Conservation (phyloP, 2,797 vertebrate species). For the Hypotaenidia philippensis region DNA sequence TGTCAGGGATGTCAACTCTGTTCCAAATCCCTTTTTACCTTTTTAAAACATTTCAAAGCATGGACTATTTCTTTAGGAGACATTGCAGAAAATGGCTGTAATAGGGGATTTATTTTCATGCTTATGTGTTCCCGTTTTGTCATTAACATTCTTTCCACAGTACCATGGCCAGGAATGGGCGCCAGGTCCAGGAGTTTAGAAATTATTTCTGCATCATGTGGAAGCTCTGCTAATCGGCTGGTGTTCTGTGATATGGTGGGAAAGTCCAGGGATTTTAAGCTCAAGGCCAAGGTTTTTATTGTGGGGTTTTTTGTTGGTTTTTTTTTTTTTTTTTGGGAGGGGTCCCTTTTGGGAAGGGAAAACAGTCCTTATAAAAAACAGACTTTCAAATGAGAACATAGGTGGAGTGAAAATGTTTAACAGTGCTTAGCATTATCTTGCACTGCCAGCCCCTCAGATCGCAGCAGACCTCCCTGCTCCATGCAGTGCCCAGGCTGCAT, state of each 20-base stretch:
- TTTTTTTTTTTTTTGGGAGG: too few relatives aligned
- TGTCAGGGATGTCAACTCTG: neutral
- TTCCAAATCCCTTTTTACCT: neutral
- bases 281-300: neutral
- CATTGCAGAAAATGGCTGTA: neutral
- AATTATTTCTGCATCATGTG: conserved; percentile 17
- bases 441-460: rapidly evolving
- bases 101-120: conserved; percentile 29
- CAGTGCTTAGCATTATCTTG: neutral
- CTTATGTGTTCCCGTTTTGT: conserved; percentile 28
- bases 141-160: conserved; percentile 41
- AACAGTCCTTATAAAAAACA: neutral
- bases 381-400: neutral
- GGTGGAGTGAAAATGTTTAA: neutral
- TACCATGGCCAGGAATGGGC: neutral
- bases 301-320: rapidly evolving
- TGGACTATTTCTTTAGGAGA: neutral
- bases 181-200: conserved; percentile 26
- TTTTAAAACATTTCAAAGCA: neutral
- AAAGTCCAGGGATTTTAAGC: neutral
- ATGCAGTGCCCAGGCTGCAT: too few relatives aligned
- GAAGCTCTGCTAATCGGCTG: neutral
- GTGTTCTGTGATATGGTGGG: neutral
- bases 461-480: neutral
- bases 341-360: neutral